Conservation (phyloP, 2,797 vertebrate species). For the Lacerta bilineata region DNA sequence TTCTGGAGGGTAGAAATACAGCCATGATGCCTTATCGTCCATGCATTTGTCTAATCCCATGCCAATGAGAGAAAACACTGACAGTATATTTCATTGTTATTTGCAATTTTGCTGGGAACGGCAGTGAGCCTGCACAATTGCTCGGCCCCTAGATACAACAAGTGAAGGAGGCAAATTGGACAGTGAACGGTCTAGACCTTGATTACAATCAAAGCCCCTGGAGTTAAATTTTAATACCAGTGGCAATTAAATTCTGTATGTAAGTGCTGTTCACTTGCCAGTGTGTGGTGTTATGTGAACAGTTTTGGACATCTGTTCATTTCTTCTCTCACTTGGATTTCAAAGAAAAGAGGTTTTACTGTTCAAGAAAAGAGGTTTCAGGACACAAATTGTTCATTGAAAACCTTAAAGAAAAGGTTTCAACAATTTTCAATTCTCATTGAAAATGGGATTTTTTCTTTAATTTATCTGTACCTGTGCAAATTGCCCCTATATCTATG, state of each 20-base stretch:
- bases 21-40: too few relatives aligned
- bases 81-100: neutral
- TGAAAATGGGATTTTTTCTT: neutral
- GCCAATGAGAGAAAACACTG: neutral
- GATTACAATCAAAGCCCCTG: conserved; percentile 19
- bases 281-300: neutral
- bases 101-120: too few relatives aligned
- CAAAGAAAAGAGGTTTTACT: neutral
- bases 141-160: too few relatives aligned
- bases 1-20: too few relatives aligned
- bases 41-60: neutral
- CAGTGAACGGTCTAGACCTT: too few relatives aligned
- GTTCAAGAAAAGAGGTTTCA: conserved; percentile 3
- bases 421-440: too few relatives aligned
- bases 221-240: neutral
- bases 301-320: neutral
- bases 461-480: neutral
- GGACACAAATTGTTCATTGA: neutral
- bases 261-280: conserved; percentile 1
- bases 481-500: conserved; percentile 5
- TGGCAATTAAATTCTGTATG: conserved; percentile 13
- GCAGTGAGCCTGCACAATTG: too few relatives aligned
- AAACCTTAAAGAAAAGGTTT: too few relatives aligned
- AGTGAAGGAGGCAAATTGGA: too few relatives aligned
- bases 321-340: neutral